phyloP scores from a whole-genome alignment of 1,140 invertebrate genomes.

The Brachionus plicatilis region DNA sequence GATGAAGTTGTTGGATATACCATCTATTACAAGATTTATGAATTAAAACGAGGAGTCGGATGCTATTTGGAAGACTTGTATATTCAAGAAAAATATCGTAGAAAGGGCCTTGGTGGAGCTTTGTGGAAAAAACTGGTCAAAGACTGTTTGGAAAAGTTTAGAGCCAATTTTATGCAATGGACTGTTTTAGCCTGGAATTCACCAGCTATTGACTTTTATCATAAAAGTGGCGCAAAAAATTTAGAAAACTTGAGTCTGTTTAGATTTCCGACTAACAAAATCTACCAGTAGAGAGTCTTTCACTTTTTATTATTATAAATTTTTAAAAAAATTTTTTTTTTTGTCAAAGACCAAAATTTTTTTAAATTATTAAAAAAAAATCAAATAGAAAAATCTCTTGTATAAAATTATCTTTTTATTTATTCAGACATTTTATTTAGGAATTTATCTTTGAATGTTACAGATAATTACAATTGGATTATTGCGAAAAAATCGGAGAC shows the following conservation, averaged over 20 bases:
- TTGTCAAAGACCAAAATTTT: neutral
- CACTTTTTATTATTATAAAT: neutral
- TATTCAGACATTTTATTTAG: too few relatives aligned
- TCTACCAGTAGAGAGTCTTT: neutral
- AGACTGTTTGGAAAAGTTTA: conserved; percentile 10
- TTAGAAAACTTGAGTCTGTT: neutral
- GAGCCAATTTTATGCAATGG: conserved; percentile 33
- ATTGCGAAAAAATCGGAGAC: too few relatives aligned
- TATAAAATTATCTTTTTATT: too few relatives aligned
- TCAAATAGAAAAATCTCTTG: too few relatives aligned
- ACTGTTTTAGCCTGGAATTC: conserved; percentile 29
- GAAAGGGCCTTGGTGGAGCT: neutral
- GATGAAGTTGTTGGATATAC: conserved; percentile 28
- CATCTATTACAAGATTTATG: conserved; percentile 12
- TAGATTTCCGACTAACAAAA: neutral
- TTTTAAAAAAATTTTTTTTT: neutral
- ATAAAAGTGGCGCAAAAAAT: neutral
- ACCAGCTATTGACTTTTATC: conserved; percentile 32
- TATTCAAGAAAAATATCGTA: conserved; percentile 15
- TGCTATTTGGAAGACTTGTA: conserved; percentile 38
- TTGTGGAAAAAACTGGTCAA: conserved; percentile 4
- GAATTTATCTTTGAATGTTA: too few relatives aligned
- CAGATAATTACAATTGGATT: too few relatives aligned
- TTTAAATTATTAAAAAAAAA: too few relatives aligned
- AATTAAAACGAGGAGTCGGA: neutral